phyloP scores from a whole-genome alignment of 2,797 vertebrate species.

The Micropoecilia bifurca region DNA sequence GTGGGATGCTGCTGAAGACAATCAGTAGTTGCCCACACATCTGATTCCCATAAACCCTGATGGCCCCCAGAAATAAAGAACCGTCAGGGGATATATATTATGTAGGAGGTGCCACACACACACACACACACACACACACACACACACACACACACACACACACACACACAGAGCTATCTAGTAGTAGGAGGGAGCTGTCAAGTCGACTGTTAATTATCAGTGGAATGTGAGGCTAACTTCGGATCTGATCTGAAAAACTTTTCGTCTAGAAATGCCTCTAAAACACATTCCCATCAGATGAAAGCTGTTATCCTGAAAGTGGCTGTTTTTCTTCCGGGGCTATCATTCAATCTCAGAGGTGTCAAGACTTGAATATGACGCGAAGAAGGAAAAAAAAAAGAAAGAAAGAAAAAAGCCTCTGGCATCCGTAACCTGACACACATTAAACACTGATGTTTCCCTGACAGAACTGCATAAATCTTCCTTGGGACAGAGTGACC shows the following conservation, averaged over 20 bases:
- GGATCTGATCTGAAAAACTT: not conserved
- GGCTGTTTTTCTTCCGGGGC: constrained; percentile 7
- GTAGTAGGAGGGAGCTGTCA: constrained; percentile 65
- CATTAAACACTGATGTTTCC: constrained; percentile 29
- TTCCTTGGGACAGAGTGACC: constrained; percentile 31
- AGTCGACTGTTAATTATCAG: constrained; percentile 52
- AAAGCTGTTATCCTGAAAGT: constrained; percentile 14
- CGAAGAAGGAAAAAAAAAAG: not conserved
- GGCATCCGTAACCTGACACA: constrained; percentile 32
- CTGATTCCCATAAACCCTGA: constrained; percentile 58
- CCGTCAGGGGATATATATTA: constrained; percentile 69
- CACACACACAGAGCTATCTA: constrained; percentile 24
- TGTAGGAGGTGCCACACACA: constrained; percentile 46
- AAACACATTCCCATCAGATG: constrained; percentile 8
- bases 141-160: constrained; percentile 20
- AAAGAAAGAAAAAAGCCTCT: not conserved
- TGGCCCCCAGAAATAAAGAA: constrained; percentile 63
- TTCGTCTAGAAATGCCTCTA: constrained; percentile 9
- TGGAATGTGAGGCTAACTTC: constrained; percentile 36
- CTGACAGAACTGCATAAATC: constrained; percentile 38
- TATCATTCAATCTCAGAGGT: constrained; percentile 17
- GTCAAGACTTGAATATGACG: constrained; percentile 28
- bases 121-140: constrained; percentile 27
- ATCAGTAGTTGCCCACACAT: constrained; percentile 62
- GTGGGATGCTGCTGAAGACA: constrained; percentile 49